Percentiles rank a stretch among this genome's conserved stretches.
Conservation (phyloP, 2,888 invertebrate species). For the Drosophila macrothrix region DNA sequence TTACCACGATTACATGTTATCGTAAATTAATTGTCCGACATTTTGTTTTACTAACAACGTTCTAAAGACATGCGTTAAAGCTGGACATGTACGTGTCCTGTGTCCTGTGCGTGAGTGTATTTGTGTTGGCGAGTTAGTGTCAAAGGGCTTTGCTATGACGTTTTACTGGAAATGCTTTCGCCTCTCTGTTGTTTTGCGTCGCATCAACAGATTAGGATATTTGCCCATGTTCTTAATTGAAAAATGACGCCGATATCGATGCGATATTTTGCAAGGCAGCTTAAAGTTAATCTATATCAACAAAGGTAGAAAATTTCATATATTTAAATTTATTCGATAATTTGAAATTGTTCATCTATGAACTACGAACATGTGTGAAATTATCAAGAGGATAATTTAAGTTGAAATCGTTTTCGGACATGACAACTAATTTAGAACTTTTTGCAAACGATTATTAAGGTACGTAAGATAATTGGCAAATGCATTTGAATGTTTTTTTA, state of each 20-base stretch:
- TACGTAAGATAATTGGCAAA: conserved; percentile 18
- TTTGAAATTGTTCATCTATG: not conserved
- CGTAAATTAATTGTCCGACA: conserved; percentile 79
- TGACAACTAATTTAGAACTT: not conserved
- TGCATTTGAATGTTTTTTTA: conserved; percentile 38
- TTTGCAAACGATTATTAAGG: conserved; percentile 1
- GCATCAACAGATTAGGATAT: conserved; percentile 1
- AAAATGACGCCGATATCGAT: not conserved
- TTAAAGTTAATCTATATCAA: not conserved
- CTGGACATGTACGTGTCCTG: conserved; percentile 9
- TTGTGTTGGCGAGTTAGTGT: conserved; percentile 11
- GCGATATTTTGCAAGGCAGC: not conserved
- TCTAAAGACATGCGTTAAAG: conserved; percentile 65
- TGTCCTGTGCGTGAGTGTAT: conserved; percentile 9
- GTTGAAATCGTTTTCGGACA: not conserved
- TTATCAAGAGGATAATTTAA: not conserved
- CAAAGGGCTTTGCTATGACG: conserved; percentile 18
- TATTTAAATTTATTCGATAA: not conserved
- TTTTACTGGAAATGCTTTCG: conserved; percentile 5
- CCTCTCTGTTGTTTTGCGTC: not conserved
- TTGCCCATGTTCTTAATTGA: not conserved
- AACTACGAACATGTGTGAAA: not conserved
- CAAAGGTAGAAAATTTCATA: not conserved
- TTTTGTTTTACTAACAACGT: conserved; percentile 74
- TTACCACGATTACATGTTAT: conserved; percentile 81